Evolutionary conservation across 2,113 vertebrate species (phyloP).

Genomic region (Emydocephalus ijimae): DNA sequence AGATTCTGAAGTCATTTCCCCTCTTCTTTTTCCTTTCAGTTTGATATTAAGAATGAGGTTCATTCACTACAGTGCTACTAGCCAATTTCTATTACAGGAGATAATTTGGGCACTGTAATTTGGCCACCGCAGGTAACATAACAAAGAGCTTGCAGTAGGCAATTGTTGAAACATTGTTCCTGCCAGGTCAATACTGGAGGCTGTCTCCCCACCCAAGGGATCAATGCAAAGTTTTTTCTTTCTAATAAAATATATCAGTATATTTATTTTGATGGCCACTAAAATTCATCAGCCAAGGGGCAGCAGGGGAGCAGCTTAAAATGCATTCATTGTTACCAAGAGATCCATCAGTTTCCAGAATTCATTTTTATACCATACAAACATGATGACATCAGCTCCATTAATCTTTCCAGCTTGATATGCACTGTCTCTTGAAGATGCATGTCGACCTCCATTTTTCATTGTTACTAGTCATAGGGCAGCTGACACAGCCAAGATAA

Average conservation of each 20-base stretch:
- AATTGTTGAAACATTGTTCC: constrained; percentile 1
- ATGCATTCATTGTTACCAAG: constrained; percentile 70
- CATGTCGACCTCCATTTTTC: constrained; percentile 69
- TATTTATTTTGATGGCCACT: constrained; percentile 64
- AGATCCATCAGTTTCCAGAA: constrained; percentile 67
- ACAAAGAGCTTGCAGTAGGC: constrained; percentile 6
- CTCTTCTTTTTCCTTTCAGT: not conserved
- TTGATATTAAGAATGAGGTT: not conserved
- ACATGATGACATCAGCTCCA: constrained; percentile 62
- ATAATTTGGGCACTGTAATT: not conserved
- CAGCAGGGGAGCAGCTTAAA: constrained; percentile 64
- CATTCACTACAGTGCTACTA: not conserved
- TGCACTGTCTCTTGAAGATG: constrained; percentile 63
- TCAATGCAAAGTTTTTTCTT: constrained; percentile 51
- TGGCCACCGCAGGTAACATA: not conserved
- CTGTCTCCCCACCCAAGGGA: constrained; percentile 57
- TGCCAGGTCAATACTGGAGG: constrained; percentile 47
- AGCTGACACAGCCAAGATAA: constrained; percentile 73
- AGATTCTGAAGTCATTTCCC: not conserved
- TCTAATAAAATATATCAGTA: constrained; percentile 49
- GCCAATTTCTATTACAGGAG: not conserved
- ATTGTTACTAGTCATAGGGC: constrained; percentile 64
- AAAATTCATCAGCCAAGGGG: constrained; percentile 60
- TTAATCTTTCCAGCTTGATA: constrained; percentile 71
- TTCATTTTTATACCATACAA: constrained; percentile 67